Evolutionary conservation across 2,888 invertebrate species (phyloP).

Genomic region (Acholoe squamosa): DNA sequence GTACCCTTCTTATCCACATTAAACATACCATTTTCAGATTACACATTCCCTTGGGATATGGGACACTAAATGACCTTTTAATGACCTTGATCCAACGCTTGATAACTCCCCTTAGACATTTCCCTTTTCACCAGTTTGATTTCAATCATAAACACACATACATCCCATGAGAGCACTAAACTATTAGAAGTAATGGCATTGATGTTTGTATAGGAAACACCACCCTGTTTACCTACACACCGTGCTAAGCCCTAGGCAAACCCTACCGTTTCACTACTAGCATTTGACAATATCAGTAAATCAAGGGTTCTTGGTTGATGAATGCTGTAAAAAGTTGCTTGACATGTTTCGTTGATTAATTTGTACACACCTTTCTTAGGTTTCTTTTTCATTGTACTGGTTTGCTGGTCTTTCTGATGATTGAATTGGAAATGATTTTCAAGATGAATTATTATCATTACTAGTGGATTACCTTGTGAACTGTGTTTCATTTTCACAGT

Average conservation of each 20-base stretch:
- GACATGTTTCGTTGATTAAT: conserved; percentile 19
- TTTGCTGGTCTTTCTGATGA: not conserved
- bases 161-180: not conserved
- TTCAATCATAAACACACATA: not conserved
- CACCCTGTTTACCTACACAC: not conserved
- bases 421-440: conserved; percentile 8
- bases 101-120: not conserved
- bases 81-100: conserved; percentile 14
- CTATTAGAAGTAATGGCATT: conserved; percentile 11
- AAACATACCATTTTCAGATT: conserved; percentile 47
- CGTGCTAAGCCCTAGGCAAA: not conserved
- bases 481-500: not conserved
- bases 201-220: not conserved
- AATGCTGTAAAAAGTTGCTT: conserved; percentile 31
- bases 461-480: not conserved
- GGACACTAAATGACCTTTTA: conserved; percentile 31
- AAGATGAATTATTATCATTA: not conserved
- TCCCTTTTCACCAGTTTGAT: not conserved
- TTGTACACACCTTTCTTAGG: not conserved
- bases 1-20: not conserved
- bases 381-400: conserved; percentile 32
- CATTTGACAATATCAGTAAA: not conserved
- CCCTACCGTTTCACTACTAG: not conserved
- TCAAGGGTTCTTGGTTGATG: not conserved
- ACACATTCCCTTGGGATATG: conserved; percentile 33